phyloP scores from a whole-genome alignment of 2,888 invertebrate species.

The Leptopilina myrica region DNA sequence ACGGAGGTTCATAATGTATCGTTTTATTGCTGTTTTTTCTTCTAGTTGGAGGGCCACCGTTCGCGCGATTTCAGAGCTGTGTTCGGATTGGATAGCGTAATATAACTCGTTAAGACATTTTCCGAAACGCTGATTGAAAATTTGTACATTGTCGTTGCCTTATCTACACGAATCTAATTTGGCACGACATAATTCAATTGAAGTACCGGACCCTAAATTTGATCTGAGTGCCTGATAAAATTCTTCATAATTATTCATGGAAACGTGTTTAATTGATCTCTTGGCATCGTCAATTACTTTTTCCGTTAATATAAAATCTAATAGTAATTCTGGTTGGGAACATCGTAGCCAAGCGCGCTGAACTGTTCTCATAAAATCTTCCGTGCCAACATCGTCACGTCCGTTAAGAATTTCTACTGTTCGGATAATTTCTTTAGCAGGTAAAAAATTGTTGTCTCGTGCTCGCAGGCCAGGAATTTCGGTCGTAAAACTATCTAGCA shows the following conservation, averaged over 20 bases:
- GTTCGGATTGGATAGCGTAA: neutral
- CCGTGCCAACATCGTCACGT: neutral
- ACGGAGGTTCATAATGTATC: neutral
- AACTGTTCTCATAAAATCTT: neutral
- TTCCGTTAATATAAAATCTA: neutral
- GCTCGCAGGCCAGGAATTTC: too few species aligned
- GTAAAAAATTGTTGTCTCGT: neutral
- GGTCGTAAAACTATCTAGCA: too few species aligned
- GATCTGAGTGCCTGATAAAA: neutral
- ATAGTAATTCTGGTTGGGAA: neutral
- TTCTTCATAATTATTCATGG: neutral
- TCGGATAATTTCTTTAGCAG: neutral
- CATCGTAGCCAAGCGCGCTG: neutral
- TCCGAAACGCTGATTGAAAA: slow-evolving; percentile 4
- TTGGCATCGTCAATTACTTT: neutral
- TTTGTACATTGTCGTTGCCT: neutral
- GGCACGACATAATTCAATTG: neutral
- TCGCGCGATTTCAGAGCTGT: neutral
- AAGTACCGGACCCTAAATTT: neutral
- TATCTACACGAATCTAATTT: neutral
- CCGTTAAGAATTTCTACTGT: neutral
- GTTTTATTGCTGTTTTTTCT: neutral
- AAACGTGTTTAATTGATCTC: neutral
- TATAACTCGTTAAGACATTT: neutral
- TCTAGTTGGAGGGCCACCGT: neutral